Percentiles rank a stretch among this genome's conserved stretches.
phyloP scores from a whole-genome alignment of 2,888 invertebrate species.

The Chironomus tentans region DNA sequence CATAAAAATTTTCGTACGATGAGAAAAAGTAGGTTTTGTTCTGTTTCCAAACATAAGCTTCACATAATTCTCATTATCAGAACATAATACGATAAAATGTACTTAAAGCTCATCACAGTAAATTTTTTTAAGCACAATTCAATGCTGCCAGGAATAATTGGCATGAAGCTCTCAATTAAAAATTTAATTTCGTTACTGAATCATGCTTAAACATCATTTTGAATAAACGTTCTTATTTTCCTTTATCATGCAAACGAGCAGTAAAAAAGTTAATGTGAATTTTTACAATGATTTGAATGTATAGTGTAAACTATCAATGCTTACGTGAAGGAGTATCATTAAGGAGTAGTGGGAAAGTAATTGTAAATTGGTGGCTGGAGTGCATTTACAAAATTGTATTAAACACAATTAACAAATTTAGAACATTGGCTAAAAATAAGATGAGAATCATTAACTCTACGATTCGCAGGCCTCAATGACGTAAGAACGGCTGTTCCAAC shows the following conservation, averaged over 20 bases:
- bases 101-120: background rate
- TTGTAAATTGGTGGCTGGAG: too few species aligned
- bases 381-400: too few species aligned
- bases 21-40: background rate
- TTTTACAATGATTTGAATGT: background rate
- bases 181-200: background rate
- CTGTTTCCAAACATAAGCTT: background rate
- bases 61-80: background rate
- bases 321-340: too few species aligned
- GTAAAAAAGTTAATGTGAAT: background rate
- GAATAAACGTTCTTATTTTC: background rate
- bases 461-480: too few species aligned
- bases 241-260: background rate
- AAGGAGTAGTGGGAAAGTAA: too few species aligned
- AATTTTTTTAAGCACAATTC: too few species aligned
- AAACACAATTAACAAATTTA: too few species aligned
- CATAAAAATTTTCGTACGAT: background rate
- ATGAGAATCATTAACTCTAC: too few species aligned
- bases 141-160: background rate
- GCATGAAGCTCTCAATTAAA: background rate
- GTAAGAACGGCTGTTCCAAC: too few species aligned
- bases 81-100: background rate
- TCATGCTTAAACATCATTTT: background rate
- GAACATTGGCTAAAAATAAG: too few species aligned
- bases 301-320: too few species aligned